These are phyloP conservation scores for Oostethus manadensis DNA, from an alignment of 2,113 vertebrate genomes.

Conservation along the genomic window DNA sequence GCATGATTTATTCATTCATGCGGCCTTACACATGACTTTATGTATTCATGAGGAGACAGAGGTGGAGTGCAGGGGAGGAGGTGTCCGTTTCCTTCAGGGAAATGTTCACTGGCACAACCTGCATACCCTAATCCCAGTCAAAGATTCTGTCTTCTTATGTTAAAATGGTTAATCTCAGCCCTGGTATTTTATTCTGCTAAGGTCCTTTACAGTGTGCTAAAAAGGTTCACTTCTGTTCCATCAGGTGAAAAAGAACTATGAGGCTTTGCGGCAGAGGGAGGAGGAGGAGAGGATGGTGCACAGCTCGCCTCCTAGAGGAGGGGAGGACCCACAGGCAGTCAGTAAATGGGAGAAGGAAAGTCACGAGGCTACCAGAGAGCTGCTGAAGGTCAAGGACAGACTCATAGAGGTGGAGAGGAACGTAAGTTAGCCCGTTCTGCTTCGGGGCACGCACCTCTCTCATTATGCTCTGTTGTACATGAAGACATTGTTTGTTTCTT, in stretches of 20 bases:
- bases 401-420: slow-evolving; percentile 97
- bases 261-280: slow-evolving; percentile 94
- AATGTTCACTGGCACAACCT: slow-evolving; percentile 15
- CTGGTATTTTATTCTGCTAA: neutral
- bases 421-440: slow-evolving; percentile 68
- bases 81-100: slow-evolving; percentile 22
- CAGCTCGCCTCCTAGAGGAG: slow-evolving; percentile 78
- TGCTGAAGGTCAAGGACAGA: slow-evolving; percentile 93
- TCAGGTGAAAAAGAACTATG: slow-evolving; percentile 98
- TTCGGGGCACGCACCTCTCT: too few relatives aligned
- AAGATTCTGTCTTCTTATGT: neutral
- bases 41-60: slow-evolving; percentile 50
- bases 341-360: slow-evolving; percentile 92
- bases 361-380: slow-evolving; percentile 90
- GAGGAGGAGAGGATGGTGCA: slow-evolving; percentile 92
- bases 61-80: slow-evolving; percentile 18
- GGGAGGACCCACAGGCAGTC: slow-evolving; percentile 72
- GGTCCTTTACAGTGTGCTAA: neutral
- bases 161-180: neutral
- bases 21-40: slow-evolving; percentile 27
- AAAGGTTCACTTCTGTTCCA: neutral
- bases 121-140: slow-evolving; percentile 3
- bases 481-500: neutral
- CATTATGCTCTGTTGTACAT: too few relatives aligned
- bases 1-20: slow-evolving; percentile 42